Percentiles rank a stretch among this genome's conserved stretches.
Evolutionary conservation across 2,113 vertebrate species (phyloP).

Genomic region (Pseudonaja textilis): DNA sequence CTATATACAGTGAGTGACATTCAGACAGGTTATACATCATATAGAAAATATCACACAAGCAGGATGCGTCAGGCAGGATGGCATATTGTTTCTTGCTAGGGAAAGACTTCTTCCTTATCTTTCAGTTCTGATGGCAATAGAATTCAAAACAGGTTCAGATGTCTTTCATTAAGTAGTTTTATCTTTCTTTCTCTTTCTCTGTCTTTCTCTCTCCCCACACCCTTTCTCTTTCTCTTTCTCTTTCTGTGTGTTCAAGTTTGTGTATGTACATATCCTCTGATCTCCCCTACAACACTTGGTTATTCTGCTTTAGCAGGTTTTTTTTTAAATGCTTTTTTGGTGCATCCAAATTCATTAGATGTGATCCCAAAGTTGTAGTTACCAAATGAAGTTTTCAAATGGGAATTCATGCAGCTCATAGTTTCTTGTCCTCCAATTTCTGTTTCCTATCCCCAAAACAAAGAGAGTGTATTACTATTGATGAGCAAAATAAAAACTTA

Average conservation of each 20-base stretch:
- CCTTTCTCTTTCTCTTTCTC: too few species aligned
- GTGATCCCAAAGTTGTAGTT: neutral
- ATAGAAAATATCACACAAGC: slow-evolving; percentile 55
- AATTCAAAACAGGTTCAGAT: neutral
- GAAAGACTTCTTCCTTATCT: slow-evolving; percentile 43
- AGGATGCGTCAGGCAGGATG: slow-evolving; percentile 60
- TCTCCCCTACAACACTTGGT: neutral
- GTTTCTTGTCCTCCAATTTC: neutral
- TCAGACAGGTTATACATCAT: slow-evolving; percentile 50
- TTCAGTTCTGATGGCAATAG: neutral
- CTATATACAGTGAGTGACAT: slow-evolving; percentile 51
- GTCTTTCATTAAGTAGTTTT: neutral
- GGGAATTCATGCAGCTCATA: neutral
- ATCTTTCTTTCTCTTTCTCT: neutral
- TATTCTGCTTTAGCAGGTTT: neutral
- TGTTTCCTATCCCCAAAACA: neutral
- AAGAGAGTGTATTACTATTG: neutral
- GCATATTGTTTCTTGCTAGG: slow-evolving; percentile 30
- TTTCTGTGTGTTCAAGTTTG: neutral
- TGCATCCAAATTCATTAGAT: neutral
- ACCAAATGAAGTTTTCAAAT: neutral
- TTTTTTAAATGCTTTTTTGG: neutral
- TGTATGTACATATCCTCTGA: neutral
- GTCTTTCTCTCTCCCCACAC: too few species aligned
- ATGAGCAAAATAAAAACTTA: neutral